Evolutionary conservation across 2,888 invertebrate genomes (phyloP).

Genomic region (Megastigmus dorsalis): DNA sequence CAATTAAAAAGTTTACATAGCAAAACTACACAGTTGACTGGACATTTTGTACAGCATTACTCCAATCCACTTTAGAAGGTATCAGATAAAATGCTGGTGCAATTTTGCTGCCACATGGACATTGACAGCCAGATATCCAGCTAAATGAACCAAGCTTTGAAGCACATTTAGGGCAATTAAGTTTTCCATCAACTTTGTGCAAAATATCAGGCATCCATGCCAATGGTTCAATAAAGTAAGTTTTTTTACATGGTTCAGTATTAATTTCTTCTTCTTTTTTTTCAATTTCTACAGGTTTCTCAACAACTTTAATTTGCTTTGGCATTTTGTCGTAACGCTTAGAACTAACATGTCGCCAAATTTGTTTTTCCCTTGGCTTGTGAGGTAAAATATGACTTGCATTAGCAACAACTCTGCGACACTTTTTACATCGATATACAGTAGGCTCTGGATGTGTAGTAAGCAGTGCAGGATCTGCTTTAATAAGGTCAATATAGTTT

Average conservation of each 20-base stretch:
- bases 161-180: conserved; percentile 89
- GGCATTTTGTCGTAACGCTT: conserved; percentile 64
- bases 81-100: conserved; percentile 94
- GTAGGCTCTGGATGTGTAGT: conserved; percentile 87
- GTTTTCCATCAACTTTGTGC: conserved; percentile 85
- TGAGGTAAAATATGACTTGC: conserved; percentile 88
- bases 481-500: conserved; percentile 84
- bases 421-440: conserved; percentile 89
- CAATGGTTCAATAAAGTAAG: conserved; percentile 92
- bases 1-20: conserved; percentile 11
- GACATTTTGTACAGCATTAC: conserved; percentile 91
- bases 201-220: conserved; percentile 89
- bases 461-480: conserved; percentile 85
- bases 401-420: conserved; percentile 87
- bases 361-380: conserved; percentile 76
- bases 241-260: conserved; percentile 80
- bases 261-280: conserved; percentile 55
- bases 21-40: conserved; percentile 82
- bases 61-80: conserved; percentile 92
- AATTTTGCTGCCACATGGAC: conserved; percentile 92
- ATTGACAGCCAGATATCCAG: conserved; percentile 91
- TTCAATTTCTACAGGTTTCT: conserved; percentile 55
- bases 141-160: conserved; percentile 92
- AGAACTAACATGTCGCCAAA: conserved; percentile 75
- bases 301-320: conserved; percentile 57